Evolutionary conservation across 2,797 vertebrate genomes (phyloP), one percentile per base, ranked within the genome.

Genomic region (Melopsittacus undulatus): DNA sequence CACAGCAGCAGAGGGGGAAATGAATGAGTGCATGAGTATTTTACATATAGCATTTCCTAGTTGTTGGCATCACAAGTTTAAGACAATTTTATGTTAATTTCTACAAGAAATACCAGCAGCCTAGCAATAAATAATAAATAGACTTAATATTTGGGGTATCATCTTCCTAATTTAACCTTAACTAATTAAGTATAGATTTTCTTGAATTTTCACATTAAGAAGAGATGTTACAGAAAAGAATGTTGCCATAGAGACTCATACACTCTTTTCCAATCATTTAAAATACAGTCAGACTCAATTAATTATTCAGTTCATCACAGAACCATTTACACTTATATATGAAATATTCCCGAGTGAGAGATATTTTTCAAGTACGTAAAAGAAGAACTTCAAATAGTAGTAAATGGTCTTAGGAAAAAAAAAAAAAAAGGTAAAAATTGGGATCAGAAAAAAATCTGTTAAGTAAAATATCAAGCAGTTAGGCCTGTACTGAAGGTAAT

Each of bases 281-380:
- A 77, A 78, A 79, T 87, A 92, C 18, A 92, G 70, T 91, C 87
- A 96, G 87, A 94, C 43, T 91, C 69, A 92, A 95, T 96, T 95
- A 97, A 95, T 88, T 95, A 96, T 95, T 97, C 89, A 96, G 51
- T 83, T 76, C n/a, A 83, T 56, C 40, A 95, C 75, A 86, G 61
- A 85, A 84, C 57, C 82, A 94, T 97, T 95, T 96, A 87, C 84
- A 95, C 43, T 95, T 92, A 86, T 87, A 83, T 59, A 94, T 67
- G 9, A 95, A 76, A 93, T 92, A 95, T 81, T 95, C 46, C 76
- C 97, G 86, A 16, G 6, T 69, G 89, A 83, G 38, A 93, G 51
- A 90, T 87, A 92, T 80, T 88, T 94, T 91, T 96, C 76, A 93
- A 78, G 69, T 77, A 72, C 45, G 30, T 76, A 52, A 80, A 79